Percentiles rank a stretch among this genome's conserved stretches.
These are phyloP conservation scores for Magallana nippona DNA, from an alignment of 2,888 invertebrate species.

Conservation along the genomic window DNA sequence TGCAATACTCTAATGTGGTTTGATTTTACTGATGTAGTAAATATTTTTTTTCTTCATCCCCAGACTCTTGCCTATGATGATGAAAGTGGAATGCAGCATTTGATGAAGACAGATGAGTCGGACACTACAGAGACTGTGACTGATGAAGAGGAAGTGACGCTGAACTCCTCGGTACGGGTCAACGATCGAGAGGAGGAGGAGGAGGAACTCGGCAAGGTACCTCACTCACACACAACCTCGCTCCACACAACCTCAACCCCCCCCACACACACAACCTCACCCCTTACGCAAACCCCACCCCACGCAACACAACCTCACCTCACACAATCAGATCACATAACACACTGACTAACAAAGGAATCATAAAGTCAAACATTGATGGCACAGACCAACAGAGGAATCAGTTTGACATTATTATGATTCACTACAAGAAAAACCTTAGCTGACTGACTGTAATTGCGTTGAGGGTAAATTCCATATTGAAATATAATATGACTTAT, in stretches of 20 bases:
- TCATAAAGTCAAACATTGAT: too few species aligned
- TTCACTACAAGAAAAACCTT: too few species aligned
- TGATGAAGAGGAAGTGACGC: slow-evolving; percentile 54
- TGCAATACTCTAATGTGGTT: neutral
- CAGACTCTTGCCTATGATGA: slow-evolving; percentile 48
- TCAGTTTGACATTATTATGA: too few species aligned
- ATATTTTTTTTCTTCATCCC: neutral
- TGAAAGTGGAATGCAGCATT: slow-evolving; percentile 50
- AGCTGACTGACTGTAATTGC: too few species aligned
- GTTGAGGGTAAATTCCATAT: too few species aligned
- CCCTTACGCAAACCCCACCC: too few species aligned
- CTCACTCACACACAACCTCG: neutral
- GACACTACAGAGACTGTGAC: slow-evolving; percentile 60
- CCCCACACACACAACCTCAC: neutral
- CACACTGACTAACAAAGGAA: too few species aligned
- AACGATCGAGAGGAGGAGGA: slow-evolving; percentile 71
- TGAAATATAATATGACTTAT: neutral
- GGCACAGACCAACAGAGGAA: too few species aligned
- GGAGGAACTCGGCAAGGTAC: slow-evolving; percentile 75
- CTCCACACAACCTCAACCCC: neutral
- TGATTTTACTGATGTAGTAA: neutral
- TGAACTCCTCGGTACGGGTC: slow-evolving; percentile 55
- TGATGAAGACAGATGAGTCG: slow-evolving; percentile 59
- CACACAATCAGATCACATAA: too few species aligned
- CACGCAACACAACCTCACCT: too few species aligned